phyloP scores from a whole-genome alignment of 64 coral and sea anemone genomes.

The Catalaphyllia jardinei region DNA sequence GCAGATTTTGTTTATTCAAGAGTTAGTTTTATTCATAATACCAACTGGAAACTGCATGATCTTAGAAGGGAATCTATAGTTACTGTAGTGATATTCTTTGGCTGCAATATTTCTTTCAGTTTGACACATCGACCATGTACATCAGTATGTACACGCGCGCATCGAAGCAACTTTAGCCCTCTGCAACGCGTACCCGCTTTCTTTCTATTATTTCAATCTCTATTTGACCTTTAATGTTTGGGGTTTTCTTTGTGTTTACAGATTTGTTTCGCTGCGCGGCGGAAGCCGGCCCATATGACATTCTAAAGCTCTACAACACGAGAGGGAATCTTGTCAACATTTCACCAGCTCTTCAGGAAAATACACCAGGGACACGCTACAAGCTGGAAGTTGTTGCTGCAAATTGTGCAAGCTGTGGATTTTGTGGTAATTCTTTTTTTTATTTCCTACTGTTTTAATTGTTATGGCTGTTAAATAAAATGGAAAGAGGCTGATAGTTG shows the following conservation, averaged over 20 bases:
- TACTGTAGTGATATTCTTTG: background rate
- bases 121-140: background rate
- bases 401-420: conserved; percentile 81
- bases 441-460: conserved; percentile 8
- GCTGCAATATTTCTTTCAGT: background rate
- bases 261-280: conserved; percentile 89
- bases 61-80: background rate
- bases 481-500: background rate
- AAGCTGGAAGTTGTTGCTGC: conserved; percentile 84
- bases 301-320: conserved; percentile 91
- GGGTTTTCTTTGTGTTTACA: conserved; percentile 9
- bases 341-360: conserved; percentile 67
- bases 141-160: too few relatives aligned
- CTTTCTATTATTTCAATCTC: background rate
- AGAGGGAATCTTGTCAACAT: conserved; percentile 96
- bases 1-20: background rate
- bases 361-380: conserved; percentile 80
- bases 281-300: conserved; percentile 86
- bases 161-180: background rate
- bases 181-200: background rate
- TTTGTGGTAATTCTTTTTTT: conserved; percentile 67
- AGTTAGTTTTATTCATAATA: background rate
- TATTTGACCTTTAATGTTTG: background rate
- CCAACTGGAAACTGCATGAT: background rate
- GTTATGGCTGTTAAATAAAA: background rate